These are phyloP conservation scores for Tenebrio molitor DNA, from an alignment of 1,140 invertebrate species.

Conservation along the genomic window DNA sequence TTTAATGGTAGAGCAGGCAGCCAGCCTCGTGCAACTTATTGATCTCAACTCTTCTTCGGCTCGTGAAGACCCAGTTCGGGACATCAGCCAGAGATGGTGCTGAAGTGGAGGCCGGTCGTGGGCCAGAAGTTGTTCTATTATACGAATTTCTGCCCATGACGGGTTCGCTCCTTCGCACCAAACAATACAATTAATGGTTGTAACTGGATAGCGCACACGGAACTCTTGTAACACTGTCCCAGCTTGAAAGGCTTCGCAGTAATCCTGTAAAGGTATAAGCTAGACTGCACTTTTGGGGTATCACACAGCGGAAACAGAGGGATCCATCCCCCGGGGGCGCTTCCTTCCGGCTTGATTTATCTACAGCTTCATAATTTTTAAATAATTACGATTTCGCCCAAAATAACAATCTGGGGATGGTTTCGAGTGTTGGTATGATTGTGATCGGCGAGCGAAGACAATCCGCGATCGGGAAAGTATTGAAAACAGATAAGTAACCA, in stretches of 20 bases:
- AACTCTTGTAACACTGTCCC: constrained; percentile 45
- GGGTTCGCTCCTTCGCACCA: constrained; percentile 59
- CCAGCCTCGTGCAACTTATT: constrained; percentile 2
- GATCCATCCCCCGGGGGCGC: constrained; percentile 21
- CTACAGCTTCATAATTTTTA: too few species aligned
- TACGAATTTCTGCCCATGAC: constrained; percentile 65
- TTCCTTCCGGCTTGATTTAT: constrained; percentile 46
- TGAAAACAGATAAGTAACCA: constrained; percentile 33
- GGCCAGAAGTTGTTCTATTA: constrained; percentile 61
- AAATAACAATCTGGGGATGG: too few species aligned
- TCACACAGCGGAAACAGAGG: constrained; percentile 55
- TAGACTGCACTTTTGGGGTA: constrained; percentile 56
- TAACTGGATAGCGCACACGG: constrained; percentile 25
- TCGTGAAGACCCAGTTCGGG: too few species aligned
- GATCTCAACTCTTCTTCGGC: not conserved
- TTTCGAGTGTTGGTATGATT: too few species aligned
- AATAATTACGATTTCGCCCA: too few species aligned
- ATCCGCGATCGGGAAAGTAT: too few species aligned
- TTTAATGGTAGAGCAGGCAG: constrained; percentile 14
- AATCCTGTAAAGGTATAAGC: constrained; percentile 59
- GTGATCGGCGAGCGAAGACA: too few species aligned
- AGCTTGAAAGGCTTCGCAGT: constrained; percentile 53
- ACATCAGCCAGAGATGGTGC: not conserved
- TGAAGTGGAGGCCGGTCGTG: constrained; percentile 53
- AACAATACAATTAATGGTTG: constrained; percentile 15